Conservation (phyloP, 2,797 vertebrate species). For the Cyclopterus lumpus region DNA sequence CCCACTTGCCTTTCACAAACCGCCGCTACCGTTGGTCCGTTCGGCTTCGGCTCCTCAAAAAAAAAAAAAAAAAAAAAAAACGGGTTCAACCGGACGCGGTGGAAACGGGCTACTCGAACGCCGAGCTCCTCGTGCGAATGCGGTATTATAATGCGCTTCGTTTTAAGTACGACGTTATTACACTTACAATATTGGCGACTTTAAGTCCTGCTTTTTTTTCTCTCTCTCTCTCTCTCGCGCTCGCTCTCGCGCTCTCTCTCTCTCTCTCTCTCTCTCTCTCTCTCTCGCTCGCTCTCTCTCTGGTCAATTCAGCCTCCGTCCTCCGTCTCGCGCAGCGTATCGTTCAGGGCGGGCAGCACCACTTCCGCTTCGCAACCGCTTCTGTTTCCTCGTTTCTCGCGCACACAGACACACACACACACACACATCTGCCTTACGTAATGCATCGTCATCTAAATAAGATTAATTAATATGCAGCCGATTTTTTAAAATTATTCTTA, state of each 20-base stretch:
- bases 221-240: not conserved
- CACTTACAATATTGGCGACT: slow-evolving; percentile 82
- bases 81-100: slow-evolving; percentile 29
- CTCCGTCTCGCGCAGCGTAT: slow-evolving; percentile 83
- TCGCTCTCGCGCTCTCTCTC: not conserved
- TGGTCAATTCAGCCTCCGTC: slow-evolving; percentile 83
- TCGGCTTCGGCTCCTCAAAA: slow-evolving; percentile 28
- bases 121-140: slow-evolving; percentile 9
- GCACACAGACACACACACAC: no score
- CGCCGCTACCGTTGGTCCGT: slow-evolving; percentile 36
- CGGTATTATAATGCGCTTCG: not conserved
- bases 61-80: no score
- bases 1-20: slow-evolving; percentile 61
- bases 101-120: slow-evolving; percentile 30
- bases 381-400: slow-evolving; percentile 82
- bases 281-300: slow-evolving; percentile 43
- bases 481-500: no score
- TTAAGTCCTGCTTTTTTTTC: slow-evolving; percentile 76
- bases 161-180: not conserved
- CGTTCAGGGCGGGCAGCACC: slow-evolving; percentile 87
- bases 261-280: slow-evolving; percentile 47
- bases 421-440: slow-evolving; percentile 80
- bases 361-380: slow-evolving; percentile 88
- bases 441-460: slow-evolving; percentile 48
- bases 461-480: not conserved